Evolutionary conservation across 2,113 vertebrate species (phyloP).

Genomic region (Rostratula benghalensis): DNA sequence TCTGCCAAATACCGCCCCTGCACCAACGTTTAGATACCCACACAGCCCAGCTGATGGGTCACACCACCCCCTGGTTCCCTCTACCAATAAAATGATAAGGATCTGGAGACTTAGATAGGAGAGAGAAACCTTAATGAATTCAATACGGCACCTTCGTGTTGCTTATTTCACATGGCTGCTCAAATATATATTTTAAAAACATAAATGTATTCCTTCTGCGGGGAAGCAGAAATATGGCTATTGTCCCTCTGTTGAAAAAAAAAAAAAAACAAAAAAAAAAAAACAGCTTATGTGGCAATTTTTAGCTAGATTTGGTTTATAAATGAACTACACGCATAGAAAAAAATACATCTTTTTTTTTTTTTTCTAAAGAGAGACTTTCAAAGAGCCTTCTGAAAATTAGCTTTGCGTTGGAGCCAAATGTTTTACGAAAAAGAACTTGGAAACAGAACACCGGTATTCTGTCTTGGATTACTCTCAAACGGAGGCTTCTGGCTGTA

Average conservation of each 20-base stretch:
- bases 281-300: constrained; percentile 24
- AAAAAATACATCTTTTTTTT: neutral
- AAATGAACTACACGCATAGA: constrained; percentile 1
- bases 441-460: constrained; percentile 42
- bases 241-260: neutral
- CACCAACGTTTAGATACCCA: neutral
- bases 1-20: neutral
- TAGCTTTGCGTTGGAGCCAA: constrained; percentile 37
- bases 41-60: neutral
- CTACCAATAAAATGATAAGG: constrained; percentile 19
- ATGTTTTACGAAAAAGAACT: constrained; percentile 26
- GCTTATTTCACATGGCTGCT: constrained; percentile 29
- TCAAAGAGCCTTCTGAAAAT: constrained; percentile 53
- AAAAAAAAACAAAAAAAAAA: too few relatives aligned
- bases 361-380: constrained; percentile 9
- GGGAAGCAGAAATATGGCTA: neutral
- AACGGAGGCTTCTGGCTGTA: constrained; percentile 35
- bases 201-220: constrained; percentile 23
- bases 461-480: constrained; percentile 51
- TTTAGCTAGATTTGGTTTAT: constrained; percentile 27
- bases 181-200: constrained; percentile 19
- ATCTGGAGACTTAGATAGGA: neutral
- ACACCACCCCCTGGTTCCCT: neutral
- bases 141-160: constrained; percentile 3
- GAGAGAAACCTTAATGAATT: constrained; percentile 36